These are phyloP conservation scores for Bombycilla garrulus DNA, from an alignment of 2,113 vertebrate species.

Conservation along the genomic window DNA sequence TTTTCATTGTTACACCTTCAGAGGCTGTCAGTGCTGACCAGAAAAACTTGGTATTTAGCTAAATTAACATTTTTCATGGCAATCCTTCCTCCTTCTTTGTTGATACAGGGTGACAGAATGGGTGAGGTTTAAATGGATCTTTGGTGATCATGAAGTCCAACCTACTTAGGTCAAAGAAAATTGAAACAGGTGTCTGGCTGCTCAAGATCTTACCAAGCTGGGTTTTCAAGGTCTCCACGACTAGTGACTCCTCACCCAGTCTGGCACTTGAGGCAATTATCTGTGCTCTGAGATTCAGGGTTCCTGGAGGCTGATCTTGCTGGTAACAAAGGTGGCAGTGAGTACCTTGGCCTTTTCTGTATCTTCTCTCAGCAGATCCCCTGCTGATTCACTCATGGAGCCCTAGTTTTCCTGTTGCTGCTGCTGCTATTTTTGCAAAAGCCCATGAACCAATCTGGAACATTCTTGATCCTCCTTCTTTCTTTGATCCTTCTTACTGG, in stretches of 20 bases:
- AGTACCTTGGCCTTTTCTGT: background rate
- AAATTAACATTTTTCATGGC: background rate
- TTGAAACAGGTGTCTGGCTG: background rate
- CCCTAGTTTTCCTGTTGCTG: background rate
- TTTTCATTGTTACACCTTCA: background rate
- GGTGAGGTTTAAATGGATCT: background rate
- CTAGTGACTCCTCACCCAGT: background rate
- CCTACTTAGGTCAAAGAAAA: background rate
- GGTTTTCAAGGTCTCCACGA: background rate
- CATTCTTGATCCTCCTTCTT: background rate
- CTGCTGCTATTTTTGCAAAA: background rate
- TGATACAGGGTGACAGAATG: background rate
- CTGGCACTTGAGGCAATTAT: background rate
- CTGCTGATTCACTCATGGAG: background rate
- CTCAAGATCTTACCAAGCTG: background rate
- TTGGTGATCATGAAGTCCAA: background rate
- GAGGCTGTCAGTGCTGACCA: background rate
- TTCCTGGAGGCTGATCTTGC: background rate
- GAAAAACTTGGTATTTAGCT: background rate
- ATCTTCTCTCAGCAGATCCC: background rate
- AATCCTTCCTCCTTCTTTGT: background rate
- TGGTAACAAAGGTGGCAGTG: background rate
- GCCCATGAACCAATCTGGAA: background rate
- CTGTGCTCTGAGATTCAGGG: background rate
- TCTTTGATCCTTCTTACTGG: background rate